Conservation (phyloP, 2,797 vertebrate genomes). For the Muraenolepis orangiensis region DNA sequence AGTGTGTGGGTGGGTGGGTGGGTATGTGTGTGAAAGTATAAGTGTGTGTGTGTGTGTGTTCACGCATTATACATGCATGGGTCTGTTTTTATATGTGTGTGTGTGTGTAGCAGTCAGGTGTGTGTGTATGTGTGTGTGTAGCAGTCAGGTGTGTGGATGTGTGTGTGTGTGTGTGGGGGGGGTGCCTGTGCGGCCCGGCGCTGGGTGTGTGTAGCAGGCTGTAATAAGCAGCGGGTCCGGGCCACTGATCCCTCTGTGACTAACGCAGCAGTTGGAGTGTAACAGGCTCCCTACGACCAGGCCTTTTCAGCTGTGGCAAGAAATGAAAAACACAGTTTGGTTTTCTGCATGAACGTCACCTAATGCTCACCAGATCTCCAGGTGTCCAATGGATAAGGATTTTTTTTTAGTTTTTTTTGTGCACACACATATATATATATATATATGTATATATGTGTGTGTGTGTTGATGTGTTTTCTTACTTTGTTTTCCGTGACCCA, state of each 20-base stretch:
- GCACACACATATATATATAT: background rate
- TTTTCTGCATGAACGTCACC: conserved; percentile 25
- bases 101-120: conserved; percentile 67
- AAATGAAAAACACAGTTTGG: conserved; percentile 16
- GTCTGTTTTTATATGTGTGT: conserved; percentile 51
- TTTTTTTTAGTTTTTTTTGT: conserved; percentile 1
- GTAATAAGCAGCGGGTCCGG: conserved; percentile 68
- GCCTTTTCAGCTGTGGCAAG: conserved; percentile 41
- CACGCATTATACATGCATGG: too few relatives aligned
- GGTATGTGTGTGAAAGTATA: too few relatives aligned
- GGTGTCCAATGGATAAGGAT: conserved; percentile 42
- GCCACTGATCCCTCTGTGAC: conserved; percentile 61
- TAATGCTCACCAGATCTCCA: conserved; percentile 19
- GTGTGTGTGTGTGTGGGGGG: too few relatives aligned
- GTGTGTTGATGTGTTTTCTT: background rate
- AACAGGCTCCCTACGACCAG: conserved; percentile 35
- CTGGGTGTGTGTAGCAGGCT: conserved; percentile 46
- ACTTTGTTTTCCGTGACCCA: conserved; percentile 4
- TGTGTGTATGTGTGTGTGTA: background rate
- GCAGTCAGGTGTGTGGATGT: too few relatives aligned
- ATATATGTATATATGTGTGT: too few relatives aligned
- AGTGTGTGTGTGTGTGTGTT: too few relatives aligned
- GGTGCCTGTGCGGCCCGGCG: too few relatives aligned
- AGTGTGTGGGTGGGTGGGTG: too few relatives aligned
- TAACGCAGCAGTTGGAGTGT: conserved; percentile 46